A percentile compares a stretch with the other conserved stretches of the same genome.
phyloP scores from a whole-genome alignment of 2,113 vertebrate genomes.

The Dasyurus viverrinus region DNA sequence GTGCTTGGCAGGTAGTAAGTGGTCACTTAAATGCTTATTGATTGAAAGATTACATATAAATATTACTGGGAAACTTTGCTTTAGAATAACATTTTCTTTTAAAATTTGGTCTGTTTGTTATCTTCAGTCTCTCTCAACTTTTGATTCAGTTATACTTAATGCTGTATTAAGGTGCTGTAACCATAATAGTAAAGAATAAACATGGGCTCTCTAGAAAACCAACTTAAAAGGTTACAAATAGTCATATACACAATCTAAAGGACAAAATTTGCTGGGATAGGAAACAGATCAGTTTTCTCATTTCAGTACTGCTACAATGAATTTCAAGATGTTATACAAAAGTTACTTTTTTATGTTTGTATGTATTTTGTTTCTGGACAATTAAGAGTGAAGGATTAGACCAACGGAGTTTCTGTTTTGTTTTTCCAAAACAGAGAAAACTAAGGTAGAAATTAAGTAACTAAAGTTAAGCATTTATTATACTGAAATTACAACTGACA shows the following conservation, averaged over 20 bases:
- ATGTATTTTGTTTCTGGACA: background rate
- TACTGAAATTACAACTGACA: constrained; percentile 44
- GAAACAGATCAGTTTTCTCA: background rate
- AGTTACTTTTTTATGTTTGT: background rate
- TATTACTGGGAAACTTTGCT: background rate
- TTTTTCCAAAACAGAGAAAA: constrained; percentile 53
- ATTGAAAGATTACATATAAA: background rate
- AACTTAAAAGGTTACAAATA: background rate
- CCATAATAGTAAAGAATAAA: background rate
- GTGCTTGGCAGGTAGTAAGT: background rate
- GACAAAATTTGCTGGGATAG: background rate
- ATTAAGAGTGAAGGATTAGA: background rate
- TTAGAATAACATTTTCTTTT: background rate
- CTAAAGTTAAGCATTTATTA: constrained; percentile 2
- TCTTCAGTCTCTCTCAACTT: background rate
- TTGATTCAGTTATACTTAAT: background rate
- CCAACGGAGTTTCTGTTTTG: background rate
- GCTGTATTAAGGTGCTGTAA: background rate
- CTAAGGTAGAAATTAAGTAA: constrained; percentile 31
- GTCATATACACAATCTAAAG: background rate
- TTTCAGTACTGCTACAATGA: background rate
- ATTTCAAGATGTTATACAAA: background rate
- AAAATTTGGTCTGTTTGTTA: background rate
- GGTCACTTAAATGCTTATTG: background rate
- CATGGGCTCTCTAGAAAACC: background rate